Evolutionary conservation across 2,888 invertebrate genomes (phyloP), one percentile per base, ranked within the genome.

Genomic region (Creontiades dilutus): DNA sequence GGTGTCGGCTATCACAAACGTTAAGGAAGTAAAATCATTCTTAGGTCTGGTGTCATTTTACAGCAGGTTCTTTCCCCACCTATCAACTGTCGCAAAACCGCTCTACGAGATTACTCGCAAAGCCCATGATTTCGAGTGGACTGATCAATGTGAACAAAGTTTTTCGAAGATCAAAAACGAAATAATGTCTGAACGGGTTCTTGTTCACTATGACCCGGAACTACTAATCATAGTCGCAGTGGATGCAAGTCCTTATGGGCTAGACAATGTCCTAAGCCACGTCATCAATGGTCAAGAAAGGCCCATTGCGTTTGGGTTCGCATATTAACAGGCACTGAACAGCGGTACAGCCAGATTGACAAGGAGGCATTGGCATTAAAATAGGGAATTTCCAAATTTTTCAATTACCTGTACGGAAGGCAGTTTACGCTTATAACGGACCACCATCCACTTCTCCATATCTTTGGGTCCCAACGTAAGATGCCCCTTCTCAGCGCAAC

Each of bases 11-110:
- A n/a, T n/a, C n/a, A n/a, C n/a, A n/a, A 55, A 23, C 27, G 84
- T 28, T 5, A 84, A 52, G 23, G 84, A 84, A 84, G 52, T 84
- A 14, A 84, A 84, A 84, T 1, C 84, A 55, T 84, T 84, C 28
- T 55, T 84, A 5, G 84, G 84, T 1, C 27, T 84, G 23, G 84
- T 84, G 27, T 23, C 52, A 1, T 84, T 84, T 52, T 84, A 84
- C 16, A 55, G 84, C 23, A 3, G 84, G 12, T 84, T 84, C 27
- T 52, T 84, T 19, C 52, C 52, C 48, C 55, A 84, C 12, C 84
- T 84, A 4, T n/a, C 48, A 52, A 84, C 55, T 5, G 9, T 84
- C 27, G 55, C 84, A 14, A 52, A 84, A 7, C 57, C 84, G 27
- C 84, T 84, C 84, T 52, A 84, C 12, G 84, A 52, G 9, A 27